Base-by-base conservation (phyloP, 2,888 invertebrate species). In the Hydriomena furcata region DNA sequence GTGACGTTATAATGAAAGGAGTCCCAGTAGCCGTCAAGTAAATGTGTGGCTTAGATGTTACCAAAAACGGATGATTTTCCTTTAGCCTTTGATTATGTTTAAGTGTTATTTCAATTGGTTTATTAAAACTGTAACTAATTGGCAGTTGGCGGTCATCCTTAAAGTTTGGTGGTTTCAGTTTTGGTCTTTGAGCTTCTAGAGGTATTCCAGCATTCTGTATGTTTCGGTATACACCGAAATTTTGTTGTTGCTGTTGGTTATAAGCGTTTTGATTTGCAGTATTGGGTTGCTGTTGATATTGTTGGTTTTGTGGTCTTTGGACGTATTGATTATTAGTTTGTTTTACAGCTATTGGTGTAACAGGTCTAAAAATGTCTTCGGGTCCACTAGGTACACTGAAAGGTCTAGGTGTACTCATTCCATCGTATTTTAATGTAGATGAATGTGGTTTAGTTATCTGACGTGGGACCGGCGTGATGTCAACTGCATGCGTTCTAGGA, bases 321-420 rank as follows among this genome's bases (percentile, higher is more conserved):
- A 74, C 48, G 20, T 66, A 52, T 43, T 76, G 74, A 23, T 73
- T 63, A 53, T 69, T 66, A 41, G 63, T 56, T 52, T 67, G 64
- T 35, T 67, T 67, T 30, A 50, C 20, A 0, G 57, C 55, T n/a
- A 56, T 60, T 27, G 47, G 24, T 0, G 47, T 47, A 4, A 52
- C 43, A 24, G 71, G 66, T 49, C 63, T 68, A 1, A 58, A 52
- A 5, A 70, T 68, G 35, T 60, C 71, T 1, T 63, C 61, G 28
- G 68, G 55, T 17, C 67, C 73, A 47, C 63, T 64, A 13, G 82
- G 68, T 30, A 78, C 56, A 27, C 80, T 84, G 60, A 91, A 91
- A 13, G 90, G 90, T 50, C 80, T 79, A 24, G 91, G 89, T 23
- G 88, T 89, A 60, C 84, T 89, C 76, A 89, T 82, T 24, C 86